These are phyloP conservation scores for Onychostoma macrolepis DNA, from an alignment of 2,113 vertebrate species.

Conservation along the genomic window DNA sequence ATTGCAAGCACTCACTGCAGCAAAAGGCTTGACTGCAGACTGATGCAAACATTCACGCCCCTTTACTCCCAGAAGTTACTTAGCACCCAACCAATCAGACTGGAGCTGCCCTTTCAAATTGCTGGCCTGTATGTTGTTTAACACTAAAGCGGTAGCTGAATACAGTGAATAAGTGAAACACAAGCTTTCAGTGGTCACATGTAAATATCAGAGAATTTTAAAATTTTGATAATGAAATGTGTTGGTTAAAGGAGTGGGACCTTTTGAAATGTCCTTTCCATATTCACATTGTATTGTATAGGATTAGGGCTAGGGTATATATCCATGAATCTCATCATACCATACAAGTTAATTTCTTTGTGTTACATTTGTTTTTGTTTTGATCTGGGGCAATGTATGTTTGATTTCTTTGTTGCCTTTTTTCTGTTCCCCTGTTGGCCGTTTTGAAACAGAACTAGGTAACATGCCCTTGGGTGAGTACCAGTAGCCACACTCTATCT, in stretches of 20 bases:
- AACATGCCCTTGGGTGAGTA: conserved; percentile 93
- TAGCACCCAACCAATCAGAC: no score
- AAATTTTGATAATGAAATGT: not conserved
- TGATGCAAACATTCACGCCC: no score
- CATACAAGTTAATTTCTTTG: not conserved
- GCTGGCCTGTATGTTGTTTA: no score
- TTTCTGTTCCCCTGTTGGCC: conserved; percentile 83
- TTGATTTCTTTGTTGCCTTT: conserved; percentile 89
- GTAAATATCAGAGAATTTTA: not conserved
- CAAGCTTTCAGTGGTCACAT: not conserved
- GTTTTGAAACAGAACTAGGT: conserved; percentile 95
- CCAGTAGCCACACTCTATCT: conserved; percentile 74
- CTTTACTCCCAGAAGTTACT: no score
- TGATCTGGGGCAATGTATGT: conserved; percentile 77
- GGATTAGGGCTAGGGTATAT: not conserved
- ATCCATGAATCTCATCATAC: not conserved
- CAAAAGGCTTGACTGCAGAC: not conserved
- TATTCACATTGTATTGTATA: not conserved
- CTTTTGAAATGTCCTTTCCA: not conserved
- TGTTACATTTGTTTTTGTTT: not conserved
- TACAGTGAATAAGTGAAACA: not conserved
- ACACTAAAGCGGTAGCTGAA: not conserved
- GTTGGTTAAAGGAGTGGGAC: not conserved
- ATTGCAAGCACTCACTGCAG: not conserved
- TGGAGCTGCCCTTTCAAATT: no score